Conservation (phyloP, 2,888 invertebrate species). For the Eilema depressum region DNA sequence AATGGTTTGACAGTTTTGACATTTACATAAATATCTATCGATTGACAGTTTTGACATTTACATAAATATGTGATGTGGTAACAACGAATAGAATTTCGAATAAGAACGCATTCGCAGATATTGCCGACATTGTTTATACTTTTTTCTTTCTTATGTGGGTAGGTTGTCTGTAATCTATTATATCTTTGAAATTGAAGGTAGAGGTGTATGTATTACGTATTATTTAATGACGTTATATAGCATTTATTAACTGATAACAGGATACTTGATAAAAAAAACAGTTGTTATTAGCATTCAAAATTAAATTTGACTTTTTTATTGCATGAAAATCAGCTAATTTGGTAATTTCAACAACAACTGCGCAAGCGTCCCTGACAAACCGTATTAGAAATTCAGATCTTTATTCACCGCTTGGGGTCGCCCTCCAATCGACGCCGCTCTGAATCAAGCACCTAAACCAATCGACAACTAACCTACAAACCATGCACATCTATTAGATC, state of each 20-base stretch:
- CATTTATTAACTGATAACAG: too few relatives aligned
- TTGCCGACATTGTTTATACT: background rate
- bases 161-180: too few relatives aligned
- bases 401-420: background rate
- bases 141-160: background rate
- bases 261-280: background rate
- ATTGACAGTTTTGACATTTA: background rate
- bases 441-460: background rate
- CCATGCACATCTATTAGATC: too few relatives aligned
- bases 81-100: background rate
- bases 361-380: background rate
- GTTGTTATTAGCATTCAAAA: background rate
- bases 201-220: background rate
- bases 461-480: background rate
- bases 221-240: background rate
- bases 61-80: background rate
- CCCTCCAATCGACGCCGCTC: background rate
- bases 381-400: conserved; percentile 6
- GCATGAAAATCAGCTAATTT: background rate
- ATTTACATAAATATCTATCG: background rate
- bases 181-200: too few relatives aligned
- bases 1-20: background rate
- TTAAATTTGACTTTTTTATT: background rate
- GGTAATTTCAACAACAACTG: background rate
- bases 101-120: background rate